A percentile compares a stretch with the other conserved stretches of the same genome.
Evolutionary conservation across 23 tunicate genomes (phyloP).

Genomic region (Aplidium turbinatum): DNA sequence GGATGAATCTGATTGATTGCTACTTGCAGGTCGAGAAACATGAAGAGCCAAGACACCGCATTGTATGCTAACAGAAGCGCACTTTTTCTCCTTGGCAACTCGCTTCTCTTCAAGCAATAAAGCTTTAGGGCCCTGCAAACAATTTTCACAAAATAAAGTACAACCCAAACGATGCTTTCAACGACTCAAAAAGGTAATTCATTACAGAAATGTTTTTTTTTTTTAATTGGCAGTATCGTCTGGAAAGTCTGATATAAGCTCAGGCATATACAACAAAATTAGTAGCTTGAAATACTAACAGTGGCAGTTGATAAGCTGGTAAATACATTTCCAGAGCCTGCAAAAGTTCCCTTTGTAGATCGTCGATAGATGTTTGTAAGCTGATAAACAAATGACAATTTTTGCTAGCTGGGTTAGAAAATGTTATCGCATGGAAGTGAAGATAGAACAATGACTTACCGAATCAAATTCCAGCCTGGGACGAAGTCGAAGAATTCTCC

Average conservation of each 20-base stretch:
- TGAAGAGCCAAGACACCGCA: constrained; percentile 63
- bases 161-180: background rate
- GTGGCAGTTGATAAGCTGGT: too few relatives aligned
- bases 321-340: too few relatives aligned
- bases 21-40: constrained; percentile 44
- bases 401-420: too few relatives aligned
- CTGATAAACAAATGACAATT: too few relatives aligned
- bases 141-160: background rate
- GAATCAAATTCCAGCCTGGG: constrained; percentile 22
- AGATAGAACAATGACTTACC: background rate
- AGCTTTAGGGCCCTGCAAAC: constrained; percentile 45
- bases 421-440: too few relatives aligned
- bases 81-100: constrained; percentile 40
- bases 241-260: too few relatives aligned
- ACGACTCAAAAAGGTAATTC: background rate
- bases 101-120: constrained; percentile 60
- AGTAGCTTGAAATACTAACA: too few relatives aligned
- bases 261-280: too few relatives aligned
- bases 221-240: too few relatives aligned
- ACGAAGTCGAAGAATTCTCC: constrained; percentile 64
- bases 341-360: too few relatives aligned
- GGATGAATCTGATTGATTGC: too few relatives aligned
- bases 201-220: background rate
- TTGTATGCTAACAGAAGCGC: constrained; percentile 1
- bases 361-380: too few relatives aligned